Evolutionary conservation across 2,113 vertebrate genomes (phyloP), one percentile per base, ranked within the genome.

Genomic region (Pangasianodon gigas): DNA sequence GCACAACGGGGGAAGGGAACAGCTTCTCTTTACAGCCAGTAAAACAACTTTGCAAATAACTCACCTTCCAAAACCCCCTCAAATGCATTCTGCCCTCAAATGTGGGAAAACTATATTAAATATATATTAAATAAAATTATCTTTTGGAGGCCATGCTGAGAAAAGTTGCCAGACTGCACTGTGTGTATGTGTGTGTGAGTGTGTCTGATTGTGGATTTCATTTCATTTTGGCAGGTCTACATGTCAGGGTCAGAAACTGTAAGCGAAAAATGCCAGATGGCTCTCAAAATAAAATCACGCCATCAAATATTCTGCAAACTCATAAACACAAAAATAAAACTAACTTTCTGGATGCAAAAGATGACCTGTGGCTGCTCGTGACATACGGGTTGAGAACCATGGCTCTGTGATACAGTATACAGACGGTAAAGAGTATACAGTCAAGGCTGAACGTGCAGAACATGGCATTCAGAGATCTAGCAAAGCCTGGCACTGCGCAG

Each of bases 231-330:
- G 29, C 52, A 77, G n/a, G 37, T n/a, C 32, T 80, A 71, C 41
- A 83, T 83, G 85, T 83, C 24, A 19, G 4, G 37, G 54, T 41
- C 7, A 41, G 56, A 44, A 62, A 44, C 19, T 46, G 21, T 84
- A 62, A 84, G 83, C 2, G 37, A 84, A 84, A 84, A 62, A 62
- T 29, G 5, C 37, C 83, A 84, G 56, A 65, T 65, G 83, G 37
- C 83, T 46, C 56, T 84, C 11, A n/a, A 48, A 65, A 65, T 46
- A 48, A 67, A 67, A 67, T 67, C 24, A 13, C 0, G 26, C 24
- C 83, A 85, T 65, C 10, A 85, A 67, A 67, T 67, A 46, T 48
- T n/a, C 26, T 67, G 84, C 48, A 85, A 85, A 85, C 37, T 85
- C 60, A 48, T 84, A 48, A 67, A 84, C 19, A 48, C 83, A 85